Conservation (phyloP, 2,113 vertebrate species). For the Cisticola juncidis region DNA sequence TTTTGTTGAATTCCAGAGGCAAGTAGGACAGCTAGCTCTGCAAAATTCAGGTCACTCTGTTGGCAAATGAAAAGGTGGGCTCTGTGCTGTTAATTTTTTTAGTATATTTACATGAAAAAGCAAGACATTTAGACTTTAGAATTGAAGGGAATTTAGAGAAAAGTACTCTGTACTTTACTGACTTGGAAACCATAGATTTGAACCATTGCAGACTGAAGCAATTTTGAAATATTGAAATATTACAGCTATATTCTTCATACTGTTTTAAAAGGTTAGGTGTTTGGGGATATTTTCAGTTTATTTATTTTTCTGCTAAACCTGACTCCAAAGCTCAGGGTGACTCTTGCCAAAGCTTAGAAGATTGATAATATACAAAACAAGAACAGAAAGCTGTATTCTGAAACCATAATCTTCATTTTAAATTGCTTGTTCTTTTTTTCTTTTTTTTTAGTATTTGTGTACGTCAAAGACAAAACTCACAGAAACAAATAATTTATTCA, state of each 20-base stretch:
- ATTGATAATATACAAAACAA: not conserved
- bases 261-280: not conserved
- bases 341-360: not conserved
- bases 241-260: not conserved
- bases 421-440: not conserved
- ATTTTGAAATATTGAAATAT: not conserved
- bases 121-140: not conserved
- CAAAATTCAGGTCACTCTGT: conserved; percentile 30
- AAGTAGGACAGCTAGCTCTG: conserved; percentile 7
- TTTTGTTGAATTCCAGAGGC: conserved; percentile 42
- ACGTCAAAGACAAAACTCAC: not conserved
- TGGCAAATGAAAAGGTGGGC: not conserved
- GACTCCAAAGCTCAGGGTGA: not conserved
- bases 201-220: not conserved
- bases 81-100: not conserved
- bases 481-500: not conserved
- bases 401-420: not conserved
- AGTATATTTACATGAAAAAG: not conserved
- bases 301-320: not conserved
- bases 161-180: not conserved
- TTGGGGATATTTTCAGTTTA: not conserved
- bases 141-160: not conserved
- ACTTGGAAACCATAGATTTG: not conserved
- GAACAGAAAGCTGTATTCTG: not conserved
- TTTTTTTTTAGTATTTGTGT: not conserved